Base-by-base conservation (phyloP, 2,888 invertebrate genomes). In the Lymantria dispar region DNA sequence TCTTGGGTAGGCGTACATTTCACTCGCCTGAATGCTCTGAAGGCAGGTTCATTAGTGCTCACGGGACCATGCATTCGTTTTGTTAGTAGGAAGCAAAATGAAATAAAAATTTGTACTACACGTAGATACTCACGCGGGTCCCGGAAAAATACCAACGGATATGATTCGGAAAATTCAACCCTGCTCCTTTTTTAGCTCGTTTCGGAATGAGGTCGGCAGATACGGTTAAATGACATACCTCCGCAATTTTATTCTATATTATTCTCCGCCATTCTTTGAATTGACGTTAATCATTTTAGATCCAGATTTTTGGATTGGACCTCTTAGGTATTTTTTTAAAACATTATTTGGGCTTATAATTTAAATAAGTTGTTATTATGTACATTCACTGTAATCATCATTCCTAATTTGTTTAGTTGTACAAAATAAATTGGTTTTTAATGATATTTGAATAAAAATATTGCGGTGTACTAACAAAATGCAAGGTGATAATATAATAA, bases 1-100 rank as follows among this genome's bases (percentile, higher is more conserved):
- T 58, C 45, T n/a, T 57, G 56, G 57, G 62, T 64, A 58, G 52
- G 50, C 56, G 66, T 64, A 59, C 61, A 70, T 74, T 74, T 70
- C 54, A 72, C 62, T 56, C 67, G 61, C 63, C 55, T 65, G 70
- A 73, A 74, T 69, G 70, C 70, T 76, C 64, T 73, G 72, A 76
- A 78, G 74, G 75, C 74, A 22, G 76, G 76, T 83, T 83, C 82
- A 83, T 84, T 84, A 83, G 76, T 73, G 78, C 66, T 77, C 74
- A 64, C 64, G 66, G 70, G 71, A 74, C 72, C 74, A 71, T 76
- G 72, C 71, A 72, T 74, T 70, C 72, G 72, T 76, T 76, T 73
- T 68, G 72, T 68, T 70, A 69, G 58, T 64, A 64, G 58, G 61
- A 70, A 62, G 63, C 61, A 74, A 75, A 76, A 81, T 68, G 70